Conservation (phyloP, 2,797 vertebrate species). For the Betta splendens region DNA sequence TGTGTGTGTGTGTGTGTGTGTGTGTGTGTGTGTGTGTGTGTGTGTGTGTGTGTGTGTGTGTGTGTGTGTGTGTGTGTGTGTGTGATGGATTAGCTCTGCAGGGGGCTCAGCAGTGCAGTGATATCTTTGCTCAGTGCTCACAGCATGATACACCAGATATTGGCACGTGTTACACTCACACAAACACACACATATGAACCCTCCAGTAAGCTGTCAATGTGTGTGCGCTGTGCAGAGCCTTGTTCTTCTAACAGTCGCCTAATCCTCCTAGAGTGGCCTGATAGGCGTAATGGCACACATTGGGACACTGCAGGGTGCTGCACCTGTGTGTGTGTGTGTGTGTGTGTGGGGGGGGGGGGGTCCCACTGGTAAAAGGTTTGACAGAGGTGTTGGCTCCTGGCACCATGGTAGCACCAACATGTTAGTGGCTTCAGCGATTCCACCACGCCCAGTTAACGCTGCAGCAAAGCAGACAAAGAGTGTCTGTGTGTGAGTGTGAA, state of each 20-base stretch:
- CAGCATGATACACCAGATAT: slow-evolving; percentile 72
- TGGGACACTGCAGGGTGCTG: slow-evolving; percentile 69
- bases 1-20: slow-evolving; percentile 38
- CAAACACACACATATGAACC: slow-evolving; percentile 47
- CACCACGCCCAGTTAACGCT: slow-evolving; percentile 28
- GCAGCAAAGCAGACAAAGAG: slow-evolving; percentile 44
- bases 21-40: slow-evolving; percentile 38
- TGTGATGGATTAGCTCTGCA: slow-evolving; percentile 74
- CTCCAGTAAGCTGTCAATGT: slow-evolving; percentile 67
- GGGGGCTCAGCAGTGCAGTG: slow-evolving; percentile 75
- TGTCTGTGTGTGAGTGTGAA: slow-evolving; percentile 28
- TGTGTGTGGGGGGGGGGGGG: slow-evolving; percentile 35
- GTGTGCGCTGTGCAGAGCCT: slow-evolving; percentile 48
- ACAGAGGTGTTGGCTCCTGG: slow-evolving; percentile 46
- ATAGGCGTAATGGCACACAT: slow-evolving; percentile 82
- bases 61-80: slow-evolving; percentile 28
- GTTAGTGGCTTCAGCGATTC: slow-evolving; percentile 19
- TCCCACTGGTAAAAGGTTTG: slow-evolving; percentile 34
- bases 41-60: slow-evolving; percentile 27
- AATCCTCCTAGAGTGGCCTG: slow-evolving; percentile 80
- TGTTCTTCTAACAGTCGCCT: slow-evolving; percentile 73
- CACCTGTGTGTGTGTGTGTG: slow-evolving; percentile 61
- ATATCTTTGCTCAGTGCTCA: slow-evolving; percentile 79
- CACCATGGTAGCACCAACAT: slow-evolving; percentile 31
- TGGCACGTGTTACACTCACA: slow-evolving; percentile 59